Conservation (phyloP, 2,797 vertebrate genomes). For the Furcifer pardalis region DNA sequence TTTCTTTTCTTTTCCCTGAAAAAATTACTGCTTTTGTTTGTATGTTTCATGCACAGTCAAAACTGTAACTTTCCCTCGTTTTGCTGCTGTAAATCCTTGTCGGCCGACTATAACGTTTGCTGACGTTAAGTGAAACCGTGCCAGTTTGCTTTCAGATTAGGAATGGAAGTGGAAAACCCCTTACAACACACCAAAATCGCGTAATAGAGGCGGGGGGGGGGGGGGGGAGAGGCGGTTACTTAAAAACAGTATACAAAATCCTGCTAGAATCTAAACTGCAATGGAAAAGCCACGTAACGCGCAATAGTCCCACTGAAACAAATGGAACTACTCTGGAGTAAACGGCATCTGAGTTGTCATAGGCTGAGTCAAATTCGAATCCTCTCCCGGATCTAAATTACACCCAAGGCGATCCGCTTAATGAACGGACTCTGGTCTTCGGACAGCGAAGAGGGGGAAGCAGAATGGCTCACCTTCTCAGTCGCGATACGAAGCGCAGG, state of each 20-base stretch:
- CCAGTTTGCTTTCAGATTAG: background rate
- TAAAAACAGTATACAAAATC: background rate
- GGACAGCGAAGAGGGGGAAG: background rate
- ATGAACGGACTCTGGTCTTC: background rate
- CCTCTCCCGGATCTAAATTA: background rate
- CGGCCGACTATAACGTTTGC: background rate
- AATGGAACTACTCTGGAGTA: background rate
- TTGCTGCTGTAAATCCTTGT: background rate
- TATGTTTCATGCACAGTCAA: background rate
- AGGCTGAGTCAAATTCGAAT: background rate
- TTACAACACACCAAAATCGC: background rate
- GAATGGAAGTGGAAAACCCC: background rate
- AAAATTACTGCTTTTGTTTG: background rate
- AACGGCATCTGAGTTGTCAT: background rate
- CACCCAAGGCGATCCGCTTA: background rate
- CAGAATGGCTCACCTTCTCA: slow-evolving; percentile 82
- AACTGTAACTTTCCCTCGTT: background rate
- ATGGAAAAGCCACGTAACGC: background rate
- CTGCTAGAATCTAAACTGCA: background rate
- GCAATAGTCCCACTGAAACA: background rate
- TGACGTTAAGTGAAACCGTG: background rate
- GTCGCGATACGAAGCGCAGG: slow-evolving; percentile 76
- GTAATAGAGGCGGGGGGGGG: background rate
- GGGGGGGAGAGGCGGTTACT: background rate
- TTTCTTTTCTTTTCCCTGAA: background rate